These are phyloP conservation scores for Antheraea pernyi DNA, from an alignment of 1,140 invertebrate genomes.

Conservation along the genomic window DNA sequence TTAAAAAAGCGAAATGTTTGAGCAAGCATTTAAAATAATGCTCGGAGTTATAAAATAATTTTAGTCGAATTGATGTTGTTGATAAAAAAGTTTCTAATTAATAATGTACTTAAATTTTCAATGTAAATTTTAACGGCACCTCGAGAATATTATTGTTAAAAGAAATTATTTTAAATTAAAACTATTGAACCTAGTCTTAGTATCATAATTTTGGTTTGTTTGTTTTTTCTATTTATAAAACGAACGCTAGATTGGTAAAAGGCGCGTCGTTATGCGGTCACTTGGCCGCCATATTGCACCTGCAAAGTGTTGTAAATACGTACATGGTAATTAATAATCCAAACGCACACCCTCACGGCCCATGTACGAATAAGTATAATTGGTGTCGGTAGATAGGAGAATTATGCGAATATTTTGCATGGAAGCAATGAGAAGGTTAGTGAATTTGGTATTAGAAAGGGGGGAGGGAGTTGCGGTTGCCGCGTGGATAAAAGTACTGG, in stretches of 20 bases:
- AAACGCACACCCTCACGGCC: conserved; percentile 62
- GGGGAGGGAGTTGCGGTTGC: conserved; percentile 39
- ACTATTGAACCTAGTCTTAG: conserved; percentile 74
- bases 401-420: conserved; percentile 55
- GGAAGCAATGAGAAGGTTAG: conserved; percentile 75
- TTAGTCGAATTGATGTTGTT: conserved; percentile 78
- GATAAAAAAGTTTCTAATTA: conserved; percentile 71
- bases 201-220: conserved; percentile 46
- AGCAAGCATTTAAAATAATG: conserved; percentile 77
- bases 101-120: conserved; percentile 77
- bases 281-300: neutral
- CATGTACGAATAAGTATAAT: conserved; percentile 30
- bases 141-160: conserved; percentile 64
- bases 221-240: conserved; percentile 46
- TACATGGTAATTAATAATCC: conserved; percentile 30
- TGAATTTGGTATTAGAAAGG: conserved; percentile 63
- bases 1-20: conserved; percentile 69
- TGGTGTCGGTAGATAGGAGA: conserved; percentile 60
- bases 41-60: conserved; percentile 65
- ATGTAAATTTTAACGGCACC: conserved; percentile 75
- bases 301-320: neutral
- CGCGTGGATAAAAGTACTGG: conserved; percentile 27
- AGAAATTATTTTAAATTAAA: conserved; percentile 58
- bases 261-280: conserved; percentile 24
- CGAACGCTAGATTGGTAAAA: conserved; percentile 39